Evolutionary conservation across 2,888 invertebrate genomes (phyloP), one percentile per base, ranked within the genome.

Genomic region (Ctena decussata): DNA sequence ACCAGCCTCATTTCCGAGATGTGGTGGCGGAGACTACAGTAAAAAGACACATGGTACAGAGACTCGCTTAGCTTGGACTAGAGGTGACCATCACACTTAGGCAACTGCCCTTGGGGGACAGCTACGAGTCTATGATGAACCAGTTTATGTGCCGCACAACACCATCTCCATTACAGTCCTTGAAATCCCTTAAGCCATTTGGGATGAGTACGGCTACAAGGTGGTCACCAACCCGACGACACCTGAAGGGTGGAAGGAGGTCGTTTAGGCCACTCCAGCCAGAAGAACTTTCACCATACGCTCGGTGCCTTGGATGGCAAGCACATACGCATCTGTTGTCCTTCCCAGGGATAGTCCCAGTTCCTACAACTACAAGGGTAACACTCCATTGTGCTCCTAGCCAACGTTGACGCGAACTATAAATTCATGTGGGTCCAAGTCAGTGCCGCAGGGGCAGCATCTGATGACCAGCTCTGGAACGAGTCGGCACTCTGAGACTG

Each of bases 401-500:
- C 60, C 30, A 6, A 27, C 27, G 60, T 60, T 6, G 60, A 60
- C 30, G 24, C 60, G 24, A 8, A 60, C 60, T 60, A 60, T 18
- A 27, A 18, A 18, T 60, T 60, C 60, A 30, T 60, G 11, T 60
- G 60, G 27, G 30, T 27, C 8, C 27, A 60, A 24, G 30, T 60
- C 6, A 30, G 60, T 18, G 27, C 27, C 11, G 3, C 6, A 60
- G 60, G 60, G 8, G 46, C 65, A 39, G 49, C 71, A 57, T 89
- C 84, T 39, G 86, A 89, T 46, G 83, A 73, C 41, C 81, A 86
- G 49, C 78, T 89, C 27, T 89, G 83, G 79, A 89, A 86, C 35
- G 65, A 83, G 73, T 82, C 74, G 32, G 87, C 85, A 53, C 70
- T 89, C 32, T 77, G 81, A 46, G 46, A 24, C 53, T 79, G 73